Percentiles rank a stretch among this genome's conserved stretches.
Evolutionary conservation across 2,113 vertebrate genomes (phyloP).

Genomic region (Ictalurus furcatus): DNA sequence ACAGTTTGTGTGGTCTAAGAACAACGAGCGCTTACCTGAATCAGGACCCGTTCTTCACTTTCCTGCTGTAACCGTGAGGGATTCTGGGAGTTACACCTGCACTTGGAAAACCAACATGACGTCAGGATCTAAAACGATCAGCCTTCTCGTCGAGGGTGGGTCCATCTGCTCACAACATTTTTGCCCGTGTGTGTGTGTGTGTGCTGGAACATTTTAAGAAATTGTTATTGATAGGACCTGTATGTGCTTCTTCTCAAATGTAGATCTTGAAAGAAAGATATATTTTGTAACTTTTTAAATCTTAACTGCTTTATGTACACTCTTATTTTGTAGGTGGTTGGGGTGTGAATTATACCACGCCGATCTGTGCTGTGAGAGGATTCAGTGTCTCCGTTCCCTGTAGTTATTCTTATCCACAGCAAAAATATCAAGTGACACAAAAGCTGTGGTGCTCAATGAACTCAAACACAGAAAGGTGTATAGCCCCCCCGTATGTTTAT

Average conservation of each 20-base stretch:
- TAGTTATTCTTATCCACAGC: conserved; percentile 21
- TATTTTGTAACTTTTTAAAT: no score
- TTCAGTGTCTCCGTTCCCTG: conserved; percentile 41
- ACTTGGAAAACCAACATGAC: background rate
- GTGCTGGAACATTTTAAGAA: no score
- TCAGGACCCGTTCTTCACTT: conserved; percentile 18
- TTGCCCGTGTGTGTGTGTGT: no score
- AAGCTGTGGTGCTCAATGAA: conserved; percentile 40
- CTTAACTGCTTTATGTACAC: background rate
- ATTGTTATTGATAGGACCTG: no score
- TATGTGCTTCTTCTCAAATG: no score
- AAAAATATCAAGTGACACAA: rapidly evolving
- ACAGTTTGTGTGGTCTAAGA: conserved; percentile 52
- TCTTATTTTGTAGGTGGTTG: background rate
- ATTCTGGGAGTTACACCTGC: conserved; percentile 37
- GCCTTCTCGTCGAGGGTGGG: conserved; percentile 3
- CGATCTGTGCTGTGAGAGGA: conserved; percentile 43
- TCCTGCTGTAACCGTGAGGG: background rate
- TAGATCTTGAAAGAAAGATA: no score
- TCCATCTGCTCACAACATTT: background rate
- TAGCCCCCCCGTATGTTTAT: background rate
- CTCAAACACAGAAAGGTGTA: rapidly evolving
- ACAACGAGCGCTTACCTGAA: background rate
- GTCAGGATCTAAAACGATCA: background rate
- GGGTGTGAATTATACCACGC: background rate